Base-by-base conservation (phyloP, 2,888 invertebrate genomes). In the Parnassius glacialis region DNA sequence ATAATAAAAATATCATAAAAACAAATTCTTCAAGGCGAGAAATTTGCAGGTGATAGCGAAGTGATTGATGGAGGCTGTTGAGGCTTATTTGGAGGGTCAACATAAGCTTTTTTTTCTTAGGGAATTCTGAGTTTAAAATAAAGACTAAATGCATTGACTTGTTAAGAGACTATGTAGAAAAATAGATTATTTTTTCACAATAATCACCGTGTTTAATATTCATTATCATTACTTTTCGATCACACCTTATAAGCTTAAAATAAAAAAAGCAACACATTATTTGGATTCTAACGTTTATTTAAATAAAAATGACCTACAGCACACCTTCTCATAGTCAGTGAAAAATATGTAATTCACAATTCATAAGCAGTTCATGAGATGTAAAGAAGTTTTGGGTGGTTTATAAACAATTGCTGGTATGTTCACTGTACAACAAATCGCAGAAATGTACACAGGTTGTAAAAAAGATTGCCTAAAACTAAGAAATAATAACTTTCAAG, bases 391-490 rank as follows among this genome's bases (percentile, higher is more conserved):
- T 9, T 47, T 57, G 73, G 69, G 70, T 76, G 74, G 74, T 74
- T 67, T 76, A 75, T 75, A 68, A 72, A 73, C 72, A 74, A 69
- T 68, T 70, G 66, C 67, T 67, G 68, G 70, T 69, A 73, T 75
- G 68, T 76, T 77, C 75, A 83, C 84, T 87, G 81, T 85, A 87
- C 82, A 87, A 76, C 71, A 71, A 76, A 77, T 75, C 72, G 74
- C 74, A 79, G 67, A 74, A 84, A 83, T 76, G 78, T 84, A 76
- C 85, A 85, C 87, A 86, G 80, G 79, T 78, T 74, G 85, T 87
- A 85, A 84, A 75, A 79, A 83, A 81, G 75, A 50, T 54, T 58
- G 58, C 62, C 62, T 62, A 62, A 62, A 57, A 54, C 62, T 62
- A 62, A 60, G 25, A 60, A 62, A 62, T 58, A 54, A 62, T 62